Evolutionary conservation across 1,140 invertebrate genomes (phyloP).

Genomic region (Drosophila sucinea): DNA sequence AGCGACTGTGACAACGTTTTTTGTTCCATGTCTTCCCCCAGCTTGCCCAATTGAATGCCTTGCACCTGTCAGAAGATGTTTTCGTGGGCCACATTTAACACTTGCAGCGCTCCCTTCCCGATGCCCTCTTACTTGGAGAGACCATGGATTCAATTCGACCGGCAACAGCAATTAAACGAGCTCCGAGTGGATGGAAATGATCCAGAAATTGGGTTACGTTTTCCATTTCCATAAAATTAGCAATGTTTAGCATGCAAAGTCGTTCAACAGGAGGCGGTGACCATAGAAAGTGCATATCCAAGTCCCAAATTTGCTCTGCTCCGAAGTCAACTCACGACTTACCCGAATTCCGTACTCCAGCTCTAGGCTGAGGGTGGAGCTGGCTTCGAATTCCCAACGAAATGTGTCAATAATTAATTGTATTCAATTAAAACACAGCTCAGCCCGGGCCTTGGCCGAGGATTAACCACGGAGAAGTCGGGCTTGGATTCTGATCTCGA

Average conservation of each 20-base stretch:
- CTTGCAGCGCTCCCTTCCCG: slow-evolving; percentile 36
- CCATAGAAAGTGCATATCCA: slow-evolving; percentile 71
- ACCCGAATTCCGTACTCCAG: slow-evolving; percentile 35
- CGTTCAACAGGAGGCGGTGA: slow-evolving; percentile 19
- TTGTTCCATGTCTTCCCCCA: slow-evolving; percentile 26
- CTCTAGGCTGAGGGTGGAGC: slow-evolving; percentile 3
- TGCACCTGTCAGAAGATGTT: slow-evolving; percentile 65
- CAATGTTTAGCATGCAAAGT: slow-evolving; percentile 30
- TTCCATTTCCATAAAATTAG: slow-evolving; percentile 58
- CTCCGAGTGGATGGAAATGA: slow-evolving; percentile 33
- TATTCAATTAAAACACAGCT: slow-evolving; percentile 73
- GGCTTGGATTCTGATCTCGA: slow-evolving; percentile 1
- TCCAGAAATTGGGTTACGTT: slow-evolving; percentile 60
- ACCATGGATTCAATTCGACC: slow-evolving; percentile 5
- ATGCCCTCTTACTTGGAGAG: slow-evolving; percentile 33
- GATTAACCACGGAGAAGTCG: slow-evolving; percentile 53
- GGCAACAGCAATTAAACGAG: slow-evolving; percentile 46
- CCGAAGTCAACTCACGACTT: slow-evolving; percentile 55
- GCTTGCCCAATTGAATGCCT: slow-evolving; percentile 52
- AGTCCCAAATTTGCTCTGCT: slow-evolving; percentile 52
- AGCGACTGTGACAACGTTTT: slow-evolving; percentile 61
- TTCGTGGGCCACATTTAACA: slow-evolving; percentile 27
- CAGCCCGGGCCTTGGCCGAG: slow-evolving; percentile 32
- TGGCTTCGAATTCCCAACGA: slow-evolving; percentile 43
- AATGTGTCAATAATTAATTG: slow-evolving; percentile 83